A percentile compares a stretch with the other conserved stretches of the same genome.
These are phyloP conservation scores for Drosophila tristis DNA, from an alignment of 1,140 invertebrate genomes.

Conservation along the genomic window DNA sequence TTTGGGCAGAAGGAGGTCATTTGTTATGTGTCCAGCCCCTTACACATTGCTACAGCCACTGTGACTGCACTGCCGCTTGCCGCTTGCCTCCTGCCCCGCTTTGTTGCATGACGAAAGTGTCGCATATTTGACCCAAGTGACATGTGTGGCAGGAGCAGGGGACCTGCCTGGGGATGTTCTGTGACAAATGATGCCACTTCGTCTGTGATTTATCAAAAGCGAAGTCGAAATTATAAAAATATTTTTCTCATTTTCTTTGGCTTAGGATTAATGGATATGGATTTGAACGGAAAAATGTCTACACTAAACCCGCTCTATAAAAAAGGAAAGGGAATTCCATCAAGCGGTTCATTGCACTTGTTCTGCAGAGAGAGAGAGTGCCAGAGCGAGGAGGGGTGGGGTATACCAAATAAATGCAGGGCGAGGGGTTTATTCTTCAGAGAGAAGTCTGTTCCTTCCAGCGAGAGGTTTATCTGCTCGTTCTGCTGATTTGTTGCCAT, in stretches of 20 bases:
- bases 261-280: conserved; percentile 61
- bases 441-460: no score
- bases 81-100: conserved; percentile 12
- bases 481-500: conserved; percentile 28
- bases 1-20: conserved; percentile 60
- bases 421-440: no score
- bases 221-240: conserved; percentile 66
- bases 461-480: not conserved
- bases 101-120: conserved; percentile 71
- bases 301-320: no score
- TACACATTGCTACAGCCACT: not conserved
- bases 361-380: not conserved
- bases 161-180: conserved; percentile 33
- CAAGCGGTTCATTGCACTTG: conserved; percentile 59
- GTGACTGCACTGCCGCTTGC: not conserved
- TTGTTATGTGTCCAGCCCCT: conserved; percentile 56
- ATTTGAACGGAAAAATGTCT: not conserved
- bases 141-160: conserved; percentile 45
- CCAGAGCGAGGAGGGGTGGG: not conserved
- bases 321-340: not conserved
- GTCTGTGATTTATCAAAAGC: conserved; percentile 76
- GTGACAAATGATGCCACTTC: conserved; percentile 71
- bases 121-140: conserved; percentile 62
- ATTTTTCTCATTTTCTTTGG: conserved; percentile 49
- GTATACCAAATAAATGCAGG: no score